Percentiles rank a stretch among this genome's conserved stretches.
phyloP scores from a whole-genome alignment of 1,140 invertebrate species.

The Drosophila prosaltans region DNA sequence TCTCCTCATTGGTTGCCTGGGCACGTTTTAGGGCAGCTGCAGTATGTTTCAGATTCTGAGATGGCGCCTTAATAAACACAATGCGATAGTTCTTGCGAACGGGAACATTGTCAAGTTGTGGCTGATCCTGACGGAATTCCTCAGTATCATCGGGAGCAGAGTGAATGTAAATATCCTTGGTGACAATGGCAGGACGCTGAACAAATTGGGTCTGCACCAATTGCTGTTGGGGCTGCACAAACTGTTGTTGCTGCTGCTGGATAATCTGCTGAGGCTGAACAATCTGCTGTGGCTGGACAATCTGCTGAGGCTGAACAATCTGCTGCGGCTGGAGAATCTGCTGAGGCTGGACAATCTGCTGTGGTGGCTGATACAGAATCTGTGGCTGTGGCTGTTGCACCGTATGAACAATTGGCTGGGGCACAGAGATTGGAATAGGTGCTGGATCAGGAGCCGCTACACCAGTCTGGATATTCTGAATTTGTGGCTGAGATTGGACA shows the following conservation, averaged over 20 bases:
- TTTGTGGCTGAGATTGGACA: conserved; percentile 39
- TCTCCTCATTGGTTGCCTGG: conserved; percentile 89
- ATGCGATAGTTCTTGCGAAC: conserved; percentile 93
- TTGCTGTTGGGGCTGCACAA: conserved; percentile 15
- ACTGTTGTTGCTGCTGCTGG: conserved; percentile 32
- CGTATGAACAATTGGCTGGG: conserved; percentile 11
- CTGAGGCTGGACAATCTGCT: conserved; percentile 31
- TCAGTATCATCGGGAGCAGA: conserved; percentile 79
- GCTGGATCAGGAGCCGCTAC: conserved; percentile 2
- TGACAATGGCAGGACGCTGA: conserved; percentile 75
- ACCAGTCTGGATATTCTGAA: conserved; percentile 34
- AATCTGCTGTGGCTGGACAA: conserved; percentile 14
- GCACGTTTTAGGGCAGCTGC: conserved; percentile 84
- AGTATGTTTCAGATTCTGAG: conserved; percentile 87
- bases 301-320: conserved; percentile 38
- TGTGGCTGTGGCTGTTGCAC: conserved; percentile 24
- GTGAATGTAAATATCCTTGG: conserved; percentile 81
- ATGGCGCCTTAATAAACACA: conserved; percentile 93
- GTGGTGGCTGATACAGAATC: conserved; percentile 14
- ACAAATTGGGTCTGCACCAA: conserved; percentile 55
- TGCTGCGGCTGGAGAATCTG: conserved; percentile 36
- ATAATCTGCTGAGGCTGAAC: conserved; percentile 10
- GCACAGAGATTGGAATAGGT: conserved; percentile 25
- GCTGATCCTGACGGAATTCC: conserved; percentile 51
- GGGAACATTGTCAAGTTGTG: conserved; percentile 73